phyloP scores from a whole-genome alignment of 2,113 vertebrate genomes.

The Ceyx margarethae region DNA sequence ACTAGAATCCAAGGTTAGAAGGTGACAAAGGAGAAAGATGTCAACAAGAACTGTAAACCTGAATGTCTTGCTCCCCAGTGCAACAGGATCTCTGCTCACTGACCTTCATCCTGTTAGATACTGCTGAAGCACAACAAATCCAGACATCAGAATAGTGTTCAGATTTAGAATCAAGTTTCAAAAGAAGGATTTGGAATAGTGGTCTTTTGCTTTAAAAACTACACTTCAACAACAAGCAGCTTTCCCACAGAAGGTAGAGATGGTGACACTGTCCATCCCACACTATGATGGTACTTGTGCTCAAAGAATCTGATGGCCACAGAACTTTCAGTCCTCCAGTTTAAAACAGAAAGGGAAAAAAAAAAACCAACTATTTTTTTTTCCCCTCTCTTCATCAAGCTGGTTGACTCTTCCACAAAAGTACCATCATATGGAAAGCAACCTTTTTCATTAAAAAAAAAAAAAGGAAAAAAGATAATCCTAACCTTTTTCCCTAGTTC shows the following conservation, averaged over 20 bases:
- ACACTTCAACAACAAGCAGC: conserved; percentile 7
- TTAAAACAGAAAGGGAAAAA: background rate
- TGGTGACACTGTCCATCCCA: background rate
- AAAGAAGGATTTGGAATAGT: conserved; percentile 10
- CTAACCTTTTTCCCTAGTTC: background rate
- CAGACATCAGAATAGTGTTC: background rate
- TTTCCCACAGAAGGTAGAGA: background rate
- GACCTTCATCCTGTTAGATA: background rate
- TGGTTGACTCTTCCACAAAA: background rate
- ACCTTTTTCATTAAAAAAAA: background rate
- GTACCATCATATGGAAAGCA: conserved; percentile 30
- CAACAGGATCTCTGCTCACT: conserved; percentile 35
- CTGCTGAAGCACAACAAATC: background rate
- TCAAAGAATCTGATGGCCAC: background rate
- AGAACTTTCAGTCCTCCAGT: background rate
- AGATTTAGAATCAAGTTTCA: background rate
- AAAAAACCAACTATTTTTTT: background rate
- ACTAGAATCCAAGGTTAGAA: conserved; percentile 26
- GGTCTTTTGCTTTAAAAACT: conserved; percentile 3
- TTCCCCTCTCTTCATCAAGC: background rate
- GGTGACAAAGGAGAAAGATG: conserved; percentile 4
- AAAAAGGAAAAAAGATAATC: background rate
- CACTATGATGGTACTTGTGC: background rate
- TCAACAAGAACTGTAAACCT: conserved; percentile 18
- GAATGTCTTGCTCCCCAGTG: conserved; percentile 53